Evolutionary conservation across 2,888 invertebrate species (phyloP).

Genomic region (Heteromurus nitidus): DNA sequence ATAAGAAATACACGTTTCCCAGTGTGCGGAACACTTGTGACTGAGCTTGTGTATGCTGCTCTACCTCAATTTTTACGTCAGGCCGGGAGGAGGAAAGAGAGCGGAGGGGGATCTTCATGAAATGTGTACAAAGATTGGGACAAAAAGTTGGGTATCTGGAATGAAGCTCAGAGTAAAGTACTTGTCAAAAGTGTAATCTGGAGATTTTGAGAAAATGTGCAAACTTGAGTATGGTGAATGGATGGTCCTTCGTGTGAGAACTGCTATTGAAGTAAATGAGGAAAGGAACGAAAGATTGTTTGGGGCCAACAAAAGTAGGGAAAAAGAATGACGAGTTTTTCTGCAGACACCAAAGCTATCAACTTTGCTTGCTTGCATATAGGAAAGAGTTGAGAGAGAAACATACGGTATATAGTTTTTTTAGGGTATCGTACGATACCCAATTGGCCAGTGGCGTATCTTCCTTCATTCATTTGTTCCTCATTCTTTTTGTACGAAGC

Average conservation of each 20-base stretch:
- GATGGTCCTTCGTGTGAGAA: not conserved
- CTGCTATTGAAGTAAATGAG: conserved; percentile 1
- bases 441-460: conserved; percentile 12
- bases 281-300: conserved; percentile 7
- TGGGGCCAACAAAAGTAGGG: conserved; percentile 8
- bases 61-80: conserved; percentile 43
- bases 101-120: not conserved
- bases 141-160: not conserved
- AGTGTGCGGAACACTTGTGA: conserved; percentile 42
- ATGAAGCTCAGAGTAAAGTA: not conserved
- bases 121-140: too few relatives aligned
- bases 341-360: not conserved
- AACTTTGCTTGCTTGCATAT: not conserved
- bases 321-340: not conserved
- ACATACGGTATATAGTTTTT: not conserved
- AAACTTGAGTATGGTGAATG: not conserved
- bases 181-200: not conserved
- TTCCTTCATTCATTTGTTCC: not conserved
- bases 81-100: conserved; percentile 2
- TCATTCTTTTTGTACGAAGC: not conserved
- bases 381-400: not conserved
- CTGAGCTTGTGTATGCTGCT: conserved; percentile 40
- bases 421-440: conserved; percentile 5
- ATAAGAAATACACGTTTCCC: conserved; percentile 43
- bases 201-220: not conserved